phyloP scores from a whole-genome alignment of 2,888 invertebrate species.

The Aspidiotus rigidus region DNA sequence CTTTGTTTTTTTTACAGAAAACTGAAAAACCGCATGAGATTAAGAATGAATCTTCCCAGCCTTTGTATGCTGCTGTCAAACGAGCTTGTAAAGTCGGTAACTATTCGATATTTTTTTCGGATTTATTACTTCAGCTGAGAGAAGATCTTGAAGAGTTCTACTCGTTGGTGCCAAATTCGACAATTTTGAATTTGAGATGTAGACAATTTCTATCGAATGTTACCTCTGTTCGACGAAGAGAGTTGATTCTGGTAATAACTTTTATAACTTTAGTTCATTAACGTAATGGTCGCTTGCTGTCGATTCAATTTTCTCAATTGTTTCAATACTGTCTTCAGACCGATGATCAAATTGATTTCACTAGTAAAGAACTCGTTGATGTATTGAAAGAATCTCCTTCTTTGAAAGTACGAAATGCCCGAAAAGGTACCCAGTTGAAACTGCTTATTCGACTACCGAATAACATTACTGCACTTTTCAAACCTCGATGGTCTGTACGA shows the following conservation, averaged over 20 bases:
- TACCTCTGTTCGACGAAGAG: not conserved
- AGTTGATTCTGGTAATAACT: not conserved
- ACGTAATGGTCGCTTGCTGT: not conserved
- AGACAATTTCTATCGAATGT: conserved; percentile 4
- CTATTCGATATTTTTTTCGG: not conserved
- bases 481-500: conserved; percentile 70
- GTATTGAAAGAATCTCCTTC: conserved; percentile 7
- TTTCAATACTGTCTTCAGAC: not conserved
- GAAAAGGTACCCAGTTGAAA: conserved; percentile 84
- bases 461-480: conserved; percentile 71
- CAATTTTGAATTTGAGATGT: conserved; percentile 4
- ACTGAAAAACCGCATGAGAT: not conserved
- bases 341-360: not conserved
- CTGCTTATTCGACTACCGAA: conserved; percentile 64
- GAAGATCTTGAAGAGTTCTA: conserved; percentile 8
- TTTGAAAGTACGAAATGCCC: conserved; percentile 64
- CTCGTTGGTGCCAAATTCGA: not conserved
- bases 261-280: not conserved
- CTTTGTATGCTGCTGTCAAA: not conserved
- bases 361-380: conserved; percentile 6
- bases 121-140: conserved; percentile 15
- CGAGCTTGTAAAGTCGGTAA: conserved; percentile 5
- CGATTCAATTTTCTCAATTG: not conserved
- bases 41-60: not conserved
- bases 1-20: conserved; percentile 14